These are phyloP conservation scores for Tachysurus fulvidraco DNA, from an alignment of 2,113 vertebrate genomes.

Conservation along the genomic window DNA sequence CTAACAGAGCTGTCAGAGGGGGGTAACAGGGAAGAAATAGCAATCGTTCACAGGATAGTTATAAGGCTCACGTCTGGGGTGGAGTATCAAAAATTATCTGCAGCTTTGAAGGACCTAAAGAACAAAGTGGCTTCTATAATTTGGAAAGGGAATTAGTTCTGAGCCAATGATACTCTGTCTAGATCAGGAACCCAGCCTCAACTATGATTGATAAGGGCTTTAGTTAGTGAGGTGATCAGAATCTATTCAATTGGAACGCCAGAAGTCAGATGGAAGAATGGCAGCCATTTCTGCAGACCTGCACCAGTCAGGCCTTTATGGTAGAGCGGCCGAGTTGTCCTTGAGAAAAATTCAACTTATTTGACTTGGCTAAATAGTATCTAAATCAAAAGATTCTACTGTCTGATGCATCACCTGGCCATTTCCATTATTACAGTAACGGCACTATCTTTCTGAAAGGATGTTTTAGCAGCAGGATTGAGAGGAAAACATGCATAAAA, in stretches of 20 bases:
- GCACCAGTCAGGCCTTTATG: background rate
- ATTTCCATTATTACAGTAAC: background rate
- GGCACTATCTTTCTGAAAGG: background rate
- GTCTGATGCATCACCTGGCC: background rate
- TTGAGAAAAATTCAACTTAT: background rate
- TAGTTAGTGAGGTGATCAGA: background rate
- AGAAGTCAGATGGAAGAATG: background rate
- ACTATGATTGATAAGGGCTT: background rate
- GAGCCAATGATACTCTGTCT: background rate
- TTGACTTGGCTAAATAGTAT: background rate
- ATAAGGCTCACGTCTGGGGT: background rate
- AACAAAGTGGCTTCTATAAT: background rate
- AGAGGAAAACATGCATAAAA: background rate
- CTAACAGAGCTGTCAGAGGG: background rate
- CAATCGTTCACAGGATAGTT: background rate
- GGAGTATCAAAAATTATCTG: background rate
- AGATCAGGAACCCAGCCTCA: background rate
- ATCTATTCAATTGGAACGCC: background rate
- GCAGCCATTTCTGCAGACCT: background rate
- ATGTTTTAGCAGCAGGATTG: background rate
- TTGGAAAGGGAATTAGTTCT: background rate
- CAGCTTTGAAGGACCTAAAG: background rate
- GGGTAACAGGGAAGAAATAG: background rate
- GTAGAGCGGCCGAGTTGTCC: background rate
- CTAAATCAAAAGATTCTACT: background rate